phyloP scores from a whole-genome alignment of 2,113 vertebrate genomes.

The Colaptes auratus region DNA sequence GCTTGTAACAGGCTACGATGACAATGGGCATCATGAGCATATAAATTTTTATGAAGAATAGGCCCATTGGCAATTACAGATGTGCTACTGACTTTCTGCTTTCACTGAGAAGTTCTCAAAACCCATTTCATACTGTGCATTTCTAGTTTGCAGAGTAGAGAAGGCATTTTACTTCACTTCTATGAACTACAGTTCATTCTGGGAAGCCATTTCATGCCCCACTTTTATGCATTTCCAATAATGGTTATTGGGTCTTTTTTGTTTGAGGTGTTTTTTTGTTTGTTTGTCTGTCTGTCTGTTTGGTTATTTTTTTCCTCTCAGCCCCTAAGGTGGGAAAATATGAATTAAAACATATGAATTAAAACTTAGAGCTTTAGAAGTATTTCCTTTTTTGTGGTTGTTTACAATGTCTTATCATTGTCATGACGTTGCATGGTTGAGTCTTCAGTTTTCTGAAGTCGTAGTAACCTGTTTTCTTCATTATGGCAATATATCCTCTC shows the following conservation, averaged over 20 bases:
- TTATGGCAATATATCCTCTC: background rate
- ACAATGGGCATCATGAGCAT: constrained; percentile 16
- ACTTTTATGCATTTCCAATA: constrained; percentile 43
- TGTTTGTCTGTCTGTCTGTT: background rate
- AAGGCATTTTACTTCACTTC: background rate
- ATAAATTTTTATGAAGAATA: constrained; percentile 60
- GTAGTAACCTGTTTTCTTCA: background rate
- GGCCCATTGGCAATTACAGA: constrained; percentile 59
- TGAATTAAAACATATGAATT: background rate
- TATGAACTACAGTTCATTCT: background rate
- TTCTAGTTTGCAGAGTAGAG: constrained; percentile 27
- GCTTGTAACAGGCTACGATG: constrained; percentile 45
- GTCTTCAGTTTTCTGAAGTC: background rate
- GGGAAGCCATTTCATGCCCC: constrained; percentile 24
- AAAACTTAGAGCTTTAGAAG: background rate
- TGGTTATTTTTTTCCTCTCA: background rate
- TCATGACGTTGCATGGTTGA: background rate
- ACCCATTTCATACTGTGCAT: background rate
- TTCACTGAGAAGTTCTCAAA: constrained; percentile 27
- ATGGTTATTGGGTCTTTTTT: background rate
- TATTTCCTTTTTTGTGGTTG: background rate
- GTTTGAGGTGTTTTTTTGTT: background rate
- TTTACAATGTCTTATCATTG: background rate
- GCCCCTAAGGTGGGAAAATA: background rate
- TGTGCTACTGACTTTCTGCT: constrained; percentile 59